Evolutionary conservation across 2,888 invertebrate species (phyloP).

Genomic region (Gisinianus flammeolus): DNA sequence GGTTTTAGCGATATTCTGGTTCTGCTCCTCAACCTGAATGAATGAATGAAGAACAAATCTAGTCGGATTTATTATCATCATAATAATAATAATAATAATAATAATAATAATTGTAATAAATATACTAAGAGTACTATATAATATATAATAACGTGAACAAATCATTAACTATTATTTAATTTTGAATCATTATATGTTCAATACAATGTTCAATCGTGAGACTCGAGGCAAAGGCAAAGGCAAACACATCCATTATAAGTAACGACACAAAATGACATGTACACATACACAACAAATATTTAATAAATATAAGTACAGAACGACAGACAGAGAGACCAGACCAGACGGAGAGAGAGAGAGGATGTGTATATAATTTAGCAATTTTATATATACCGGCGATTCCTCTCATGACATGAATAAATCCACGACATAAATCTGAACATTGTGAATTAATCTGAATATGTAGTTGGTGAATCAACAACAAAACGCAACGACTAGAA

Average conservation of each 20-base stretch:
- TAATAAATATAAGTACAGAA: not conserved
- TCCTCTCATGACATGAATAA: too few species aligned
- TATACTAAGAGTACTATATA: not conserved
- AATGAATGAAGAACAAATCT: constrained; percentile 21
- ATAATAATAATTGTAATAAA: not conserved
- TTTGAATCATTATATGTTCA: not conserved
- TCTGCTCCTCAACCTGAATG: constrained; percentile 47
- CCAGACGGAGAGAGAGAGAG: not conserved
- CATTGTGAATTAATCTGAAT: too few species aligned
- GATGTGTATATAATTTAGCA: too few species aligned
- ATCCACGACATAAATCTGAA: too few species aligned
- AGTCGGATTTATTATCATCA: constrained; percentile 33
- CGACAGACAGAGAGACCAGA: not conserved
- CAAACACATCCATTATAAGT: not conserved
- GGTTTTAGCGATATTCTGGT: constrained; percentile 56
- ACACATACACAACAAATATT: not conserved
- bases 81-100: not conserved
- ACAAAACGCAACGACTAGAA: too few species aligned
- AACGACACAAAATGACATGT: not conserved
- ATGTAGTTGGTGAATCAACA: too few species aligned
- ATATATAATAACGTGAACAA: not conserved
- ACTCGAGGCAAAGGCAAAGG: not conserved
- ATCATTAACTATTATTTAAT: not conserved
- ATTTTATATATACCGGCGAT: too few species aligned
- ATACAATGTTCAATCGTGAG: not conserved